Conservation (phyloP, 1,140 invertebrate species). For the Pseudomyrmex pallidus region DNA sequence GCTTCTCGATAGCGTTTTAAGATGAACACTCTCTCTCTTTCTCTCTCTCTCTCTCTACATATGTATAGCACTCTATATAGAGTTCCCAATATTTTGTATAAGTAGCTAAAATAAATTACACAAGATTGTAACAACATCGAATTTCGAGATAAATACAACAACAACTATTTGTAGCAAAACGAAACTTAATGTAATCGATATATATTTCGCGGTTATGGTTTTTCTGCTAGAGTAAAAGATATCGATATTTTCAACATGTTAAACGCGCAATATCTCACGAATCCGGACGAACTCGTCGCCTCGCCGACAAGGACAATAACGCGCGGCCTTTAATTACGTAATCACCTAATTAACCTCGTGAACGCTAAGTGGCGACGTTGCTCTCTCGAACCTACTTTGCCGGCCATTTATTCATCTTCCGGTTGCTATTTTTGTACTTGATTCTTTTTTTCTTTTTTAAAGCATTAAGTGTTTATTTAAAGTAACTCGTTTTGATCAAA, state of each 20-base stretch:
- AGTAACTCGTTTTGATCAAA: constrained; percentile 11
- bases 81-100: too few species aligned
- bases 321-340: constrained; percentile 75
- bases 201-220: too few species aligned
- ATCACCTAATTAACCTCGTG: constrained; percentile 78
- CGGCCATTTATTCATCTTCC: constrained; percentile 26
- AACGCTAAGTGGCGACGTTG: constrained; percentile 71
- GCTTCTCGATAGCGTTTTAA: constrained; percentile 26
- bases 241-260: not conserved
- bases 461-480: not conserved
- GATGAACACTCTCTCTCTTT: not conserved
- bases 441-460: not conserved
- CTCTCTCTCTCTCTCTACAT: too few species aligned
- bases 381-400: constrained; percentile 54
- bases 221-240: too few species aligned
- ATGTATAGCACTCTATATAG: too few species aligned
- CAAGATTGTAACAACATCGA: not conserved
- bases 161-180: not conserved
- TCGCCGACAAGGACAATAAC: constrained; percentile 64
- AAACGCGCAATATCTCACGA: constrained; percentile 9
- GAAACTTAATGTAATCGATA: too few species aligned
- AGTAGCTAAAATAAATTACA: too few species aligned
- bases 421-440: constrained; percentile 56
- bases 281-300: constrained; percentile 8
- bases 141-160: not conserved